Base-by-base conservation (phyloP, 2,797 vertebrate species). In the Bradypus variegatus region DNA sequence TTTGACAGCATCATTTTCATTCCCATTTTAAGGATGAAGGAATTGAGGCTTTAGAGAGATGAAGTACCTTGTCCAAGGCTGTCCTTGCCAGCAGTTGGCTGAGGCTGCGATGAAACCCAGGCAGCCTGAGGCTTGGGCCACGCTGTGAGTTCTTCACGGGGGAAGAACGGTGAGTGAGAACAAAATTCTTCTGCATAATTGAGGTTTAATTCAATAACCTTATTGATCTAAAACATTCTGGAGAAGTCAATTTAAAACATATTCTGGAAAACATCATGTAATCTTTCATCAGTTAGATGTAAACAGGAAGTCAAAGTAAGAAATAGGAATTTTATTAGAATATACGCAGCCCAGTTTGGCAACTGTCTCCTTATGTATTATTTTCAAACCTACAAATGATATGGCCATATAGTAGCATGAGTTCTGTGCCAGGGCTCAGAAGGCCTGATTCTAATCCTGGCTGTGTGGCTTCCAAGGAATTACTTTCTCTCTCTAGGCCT, bases 21-120 rank as follows among this genome's bases (percentile, higher is more conserved):
- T 88, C 48, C 73, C 38, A 67, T 64, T 87, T 88, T 90, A 72
- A 85, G 55, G 85, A 75, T 64, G 77, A 92, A 69, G 69, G 45
- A 36, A 69, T 4, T 31, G 69, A 89, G 16, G 38, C 14, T 85
- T 92, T 45, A 65, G n/a, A 50, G 29, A 64, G 25, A 48, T 12
- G n/a, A 19, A 62, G 38, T 18, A 64, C 33, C 41, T 53, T 83
- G 36, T 19, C 55, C 72, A 62, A 48, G 41, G 29, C 80, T 84
- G 36, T 33, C 23, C 60, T 90, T 48, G 76, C 36, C 38, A 50
- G 58, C 62, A 33, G 76, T 48, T 58, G 72, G 64, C 75, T 60
- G 70, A 10, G 53, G 41, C 53, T 50, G 15, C 31, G 12, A 31
- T 2, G 72, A 23, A 33, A 36, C 25, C 38, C 27, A 29, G 64